phyloP scores from a whole-genome alignment of 2,888 invertebrate genomes.

The Cheilosia urbana region DNA sequence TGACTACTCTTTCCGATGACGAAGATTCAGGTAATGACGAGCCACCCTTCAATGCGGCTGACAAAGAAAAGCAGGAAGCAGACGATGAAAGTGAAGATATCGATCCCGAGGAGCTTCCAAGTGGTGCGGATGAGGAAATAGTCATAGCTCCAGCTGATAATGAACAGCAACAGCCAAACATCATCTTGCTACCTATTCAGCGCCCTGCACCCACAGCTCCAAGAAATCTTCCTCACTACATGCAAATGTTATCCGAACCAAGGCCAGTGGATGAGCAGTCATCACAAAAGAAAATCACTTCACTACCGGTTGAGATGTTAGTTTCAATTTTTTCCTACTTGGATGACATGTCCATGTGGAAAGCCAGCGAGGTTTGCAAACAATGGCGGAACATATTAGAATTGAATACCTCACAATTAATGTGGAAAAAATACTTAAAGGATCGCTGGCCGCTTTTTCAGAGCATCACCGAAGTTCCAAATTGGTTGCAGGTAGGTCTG shows the following conservation, averaged over 20 bases:
- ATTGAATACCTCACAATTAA: conserved; percentile 90
- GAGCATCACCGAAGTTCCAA: conserved; percentile 88
- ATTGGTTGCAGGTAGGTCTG: conserved; percentile 90
- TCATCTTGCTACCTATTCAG: conserved; percentile 78
- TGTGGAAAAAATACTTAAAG: conserved; percentile 92
- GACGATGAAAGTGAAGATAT: conserved; percentile 80
- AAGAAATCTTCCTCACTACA: conserved; percentile 80
- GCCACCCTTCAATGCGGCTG: conserved; percentile 84
- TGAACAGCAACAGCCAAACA: conserved; percentile 77
- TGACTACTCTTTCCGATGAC: conserved; percentile 89
- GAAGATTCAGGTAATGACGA: conserved; percentile 98
- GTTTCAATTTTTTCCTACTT: conserved; percentile 94
- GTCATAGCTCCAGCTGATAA: conserved; percentile 69
- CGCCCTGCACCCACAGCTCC: conserved; percentile 81
- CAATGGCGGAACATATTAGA: conserved; percentile 93
- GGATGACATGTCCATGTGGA: conserved; percentile 96
- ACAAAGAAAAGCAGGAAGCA: conserved; percentile 81
- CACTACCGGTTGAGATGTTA: conserved; percentile 87
- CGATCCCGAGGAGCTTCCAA: conserved; percentile 71
- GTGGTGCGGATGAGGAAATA: conserved; percentile 71
- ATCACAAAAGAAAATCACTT: conserved; percentile 78
- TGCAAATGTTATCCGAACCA: conserved; percentile 81
- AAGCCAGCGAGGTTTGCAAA: conserved; percentile 93
- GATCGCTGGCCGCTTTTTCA: conserved; percentile 94
- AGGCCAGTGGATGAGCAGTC: conserved; percentile 77